Conservation (phyloP, 2,888 invertebrate species). For the Hydraecia micacea region DNA sequence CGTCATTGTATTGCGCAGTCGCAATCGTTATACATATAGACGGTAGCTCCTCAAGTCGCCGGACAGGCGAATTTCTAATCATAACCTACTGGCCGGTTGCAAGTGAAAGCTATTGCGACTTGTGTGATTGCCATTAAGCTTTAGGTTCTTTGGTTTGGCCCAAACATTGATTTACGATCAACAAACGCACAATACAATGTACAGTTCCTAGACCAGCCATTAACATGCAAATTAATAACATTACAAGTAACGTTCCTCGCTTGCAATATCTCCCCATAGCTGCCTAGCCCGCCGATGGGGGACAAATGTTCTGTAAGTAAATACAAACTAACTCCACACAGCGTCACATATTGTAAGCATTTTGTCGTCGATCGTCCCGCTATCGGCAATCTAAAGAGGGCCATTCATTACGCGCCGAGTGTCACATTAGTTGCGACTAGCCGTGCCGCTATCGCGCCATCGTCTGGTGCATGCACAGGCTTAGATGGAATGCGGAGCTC, state of each 20-base stretch:
- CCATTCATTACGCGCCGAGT: slow-evolving; percentile 69
- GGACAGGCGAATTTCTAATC: neutral
- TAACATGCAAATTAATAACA: slow-evolving; percentile 38
- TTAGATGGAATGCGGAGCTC: slow-evolving; percentile 51
- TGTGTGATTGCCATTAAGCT: neutral
- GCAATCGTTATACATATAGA: neutral
- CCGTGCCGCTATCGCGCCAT: slow-evolving; percentile 68
- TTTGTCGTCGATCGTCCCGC: slow-evolving; percentile 59
- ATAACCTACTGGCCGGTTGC: neutral
- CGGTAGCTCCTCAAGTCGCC: neutral
- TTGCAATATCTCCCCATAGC: slow-evolving; percentile 12
- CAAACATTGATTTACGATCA: neutral
- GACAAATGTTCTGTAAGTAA: slow-evolving; percentile 34
- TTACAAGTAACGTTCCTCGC: slow-evolving; percentile 16
- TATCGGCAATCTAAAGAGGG: slow-evolving; percentile 71
- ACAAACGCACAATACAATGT: neutral
- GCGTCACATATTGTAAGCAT: slow-evolving; percentile 59
- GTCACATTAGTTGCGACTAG: slow-evolving; percentile 67
- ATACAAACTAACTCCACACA: slow-evolving; percentile 34
- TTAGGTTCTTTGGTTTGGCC: neutral
- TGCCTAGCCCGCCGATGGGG: neutral
- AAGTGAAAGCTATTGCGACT: neutral
- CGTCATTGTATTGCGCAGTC: neutral
- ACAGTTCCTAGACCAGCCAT: slow-evolving; percentile 1
- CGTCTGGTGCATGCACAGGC: slow-evolving; percentile 63